Percentiles rank a stretch among this genome's conserved stretches.
phyloP scores from a whole-genome alignment of 2,888 invertebrate genomes.

The Iselma pallidipennis region DNA sequence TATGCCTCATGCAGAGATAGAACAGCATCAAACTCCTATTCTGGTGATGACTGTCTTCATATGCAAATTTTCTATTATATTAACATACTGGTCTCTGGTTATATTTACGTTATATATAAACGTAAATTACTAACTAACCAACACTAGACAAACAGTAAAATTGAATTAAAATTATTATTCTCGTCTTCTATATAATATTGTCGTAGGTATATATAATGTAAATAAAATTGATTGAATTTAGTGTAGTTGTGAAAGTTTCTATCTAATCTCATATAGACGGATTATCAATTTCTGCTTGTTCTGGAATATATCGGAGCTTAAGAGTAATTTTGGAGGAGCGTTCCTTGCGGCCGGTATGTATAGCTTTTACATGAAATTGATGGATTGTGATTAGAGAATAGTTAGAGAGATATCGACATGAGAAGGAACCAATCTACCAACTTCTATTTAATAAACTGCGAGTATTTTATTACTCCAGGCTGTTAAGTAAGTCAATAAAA shows the following conservation, averaged over 20 bases:
- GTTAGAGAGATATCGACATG: background rate
- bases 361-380: background rate
- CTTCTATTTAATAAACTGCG: background rate
- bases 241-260: background rate
- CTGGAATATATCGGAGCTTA: background rate
- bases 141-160: too few species aligned
- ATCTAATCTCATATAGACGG: background rate
- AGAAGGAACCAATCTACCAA: background rate
- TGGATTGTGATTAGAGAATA: background rate
- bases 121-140: conserved; percentile 33
- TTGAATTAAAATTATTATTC: background rate
- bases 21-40: conserved; percentile 31
- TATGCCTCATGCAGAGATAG: conserved; percentile 10
- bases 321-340: background rate
- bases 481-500: background rate
- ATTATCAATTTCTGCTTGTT: background rate
- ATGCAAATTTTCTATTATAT: conserved; percentile 39
- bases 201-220: too few species aligned
- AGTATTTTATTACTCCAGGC: background rate
- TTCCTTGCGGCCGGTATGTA: background rate
- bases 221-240: background rate
- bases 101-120: conserved; percentile 30
- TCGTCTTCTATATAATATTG: too few species aligned
- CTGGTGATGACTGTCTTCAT: conserved; percentile 40
- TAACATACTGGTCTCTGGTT: conserved; percentile 37